phyloP scores from a whole-genome alignment of 2,888 invertebrate genomes.

The Drosophila heteroneura region DNA sequence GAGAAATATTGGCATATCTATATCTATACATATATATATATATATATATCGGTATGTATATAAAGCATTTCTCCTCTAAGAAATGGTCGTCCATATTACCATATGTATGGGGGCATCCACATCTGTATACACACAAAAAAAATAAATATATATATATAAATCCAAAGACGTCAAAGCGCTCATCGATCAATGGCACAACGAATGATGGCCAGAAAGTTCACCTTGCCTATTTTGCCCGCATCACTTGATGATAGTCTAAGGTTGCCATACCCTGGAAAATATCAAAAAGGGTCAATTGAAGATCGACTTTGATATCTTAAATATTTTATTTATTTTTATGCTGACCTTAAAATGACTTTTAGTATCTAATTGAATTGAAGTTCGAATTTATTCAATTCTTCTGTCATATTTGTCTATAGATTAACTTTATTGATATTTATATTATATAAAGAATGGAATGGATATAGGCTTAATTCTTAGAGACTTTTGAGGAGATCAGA shows the following conservation, averaged over 20 bases:
- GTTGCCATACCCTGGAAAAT: slow-evolving; percentile 42
- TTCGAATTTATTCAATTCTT: not conserved
- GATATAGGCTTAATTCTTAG: not conserved
- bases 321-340: no score
- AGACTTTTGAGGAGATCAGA: not conserved
- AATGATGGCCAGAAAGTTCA: slow-evolving; percentile 57
- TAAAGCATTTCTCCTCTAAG: slow-evolving; percentile 28
- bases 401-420: not conserved
- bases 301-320: not conserved
- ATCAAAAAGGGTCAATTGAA: not conserved
- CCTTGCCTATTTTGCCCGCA: slow-evolving; percentile 58
- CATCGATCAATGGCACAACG: slow-evolving; percentile 65
- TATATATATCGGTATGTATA: not conserved
- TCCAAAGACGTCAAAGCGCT: slow-evolving; percentile 62
- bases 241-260: slow-evolving; percentile 27
- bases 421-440: no score
- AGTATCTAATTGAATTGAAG: not conserved
- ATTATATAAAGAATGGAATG: not conserved
- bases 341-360: not conserved
- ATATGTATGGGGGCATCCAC: slow-evolving; percentile 50
- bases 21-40: not conserved
- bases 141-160: slow-evolving; percentile 9
- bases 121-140: slow-evolving; percentile 4
- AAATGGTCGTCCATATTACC: slow-evolving; percentile 48
- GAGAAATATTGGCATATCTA: slow-evolving; percentile 56